Percentiles rank a stretch among this genome's conserved stretches.
Evolutionary conservation across 1,140 invertebrate species (phyloP).

Genomic region (Drosophila neocordata): DNA sequence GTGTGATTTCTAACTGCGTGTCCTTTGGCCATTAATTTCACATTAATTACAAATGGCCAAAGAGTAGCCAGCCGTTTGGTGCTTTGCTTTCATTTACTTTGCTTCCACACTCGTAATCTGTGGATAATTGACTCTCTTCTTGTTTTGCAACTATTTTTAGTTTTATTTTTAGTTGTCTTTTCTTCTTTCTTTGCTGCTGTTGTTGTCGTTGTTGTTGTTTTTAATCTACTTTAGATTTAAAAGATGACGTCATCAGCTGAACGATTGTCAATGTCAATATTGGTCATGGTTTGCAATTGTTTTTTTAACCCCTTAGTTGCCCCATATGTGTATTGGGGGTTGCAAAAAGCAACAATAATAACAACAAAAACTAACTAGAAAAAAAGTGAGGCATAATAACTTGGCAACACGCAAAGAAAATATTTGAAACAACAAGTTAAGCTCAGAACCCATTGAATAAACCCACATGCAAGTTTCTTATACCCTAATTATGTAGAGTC

Average conservation of each 20-base stretch:
- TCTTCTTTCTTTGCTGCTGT: neutral
- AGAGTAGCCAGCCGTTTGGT: conserved; percentile 16
- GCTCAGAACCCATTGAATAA: conserved; percentile 3
- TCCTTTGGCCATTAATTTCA: conserved; percentile 47
- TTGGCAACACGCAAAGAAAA: conserved; percentile 33
- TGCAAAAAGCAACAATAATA: neutral
- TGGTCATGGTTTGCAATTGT: conserved; percentile 16
- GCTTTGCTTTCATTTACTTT: conserved; percentile 9
- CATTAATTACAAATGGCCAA: conserved; percentile 48
- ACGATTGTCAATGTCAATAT: conserved; percentile 54
- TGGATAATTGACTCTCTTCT: conserved; percentile 1
- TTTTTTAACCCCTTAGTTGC: conserved; percentile 35
- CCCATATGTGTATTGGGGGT: neutral
- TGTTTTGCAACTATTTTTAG: conserved; percentile 2
- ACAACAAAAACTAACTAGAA: neutral
- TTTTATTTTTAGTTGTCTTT: neutral
- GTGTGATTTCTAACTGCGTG: conserved; percentile 38
- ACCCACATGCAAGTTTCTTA: conserved; percentile 12
- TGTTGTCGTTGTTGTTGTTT: conserved; percentile 35
- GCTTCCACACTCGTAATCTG: neutral
- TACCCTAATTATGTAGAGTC: no score
- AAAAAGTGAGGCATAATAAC: conserved; percentile 14
- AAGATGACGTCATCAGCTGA: conserved; percentile 37
- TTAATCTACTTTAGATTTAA: conserved; percentile 44
- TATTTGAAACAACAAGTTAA: conserved; percentile 11